Percentiles rank a stretch among this genome's conserved stretches.
These are phyloP conservation scores for Diadromus collaris DNA, from an alignment of 2,888 invertebrate genomes.

Conservation along the genomic window DNA sequence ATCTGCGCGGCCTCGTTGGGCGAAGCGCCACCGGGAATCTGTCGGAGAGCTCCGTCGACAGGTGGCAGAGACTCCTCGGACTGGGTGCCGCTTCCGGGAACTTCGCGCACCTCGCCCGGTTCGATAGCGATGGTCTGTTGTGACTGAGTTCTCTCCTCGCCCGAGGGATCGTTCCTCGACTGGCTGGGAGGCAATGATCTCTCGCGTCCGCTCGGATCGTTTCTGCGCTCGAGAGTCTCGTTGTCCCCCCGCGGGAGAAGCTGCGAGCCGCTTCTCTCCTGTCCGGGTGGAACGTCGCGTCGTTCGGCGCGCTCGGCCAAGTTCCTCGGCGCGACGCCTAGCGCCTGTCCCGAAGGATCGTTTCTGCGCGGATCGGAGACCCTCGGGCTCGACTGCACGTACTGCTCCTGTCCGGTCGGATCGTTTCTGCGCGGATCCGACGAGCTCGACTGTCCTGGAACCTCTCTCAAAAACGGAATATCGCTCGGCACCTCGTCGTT, in stretches of 20 bases:
- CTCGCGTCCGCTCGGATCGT: slow-evolving; percentile 78
- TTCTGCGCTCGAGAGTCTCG: slow-evolving; percentile 73
- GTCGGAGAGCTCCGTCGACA: slow-evolving; percentile 70
- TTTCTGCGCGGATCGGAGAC: slow-evolving; percentile 75
- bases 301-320: slow-evolving; percentile 71
- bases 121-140: slow-evolving; percentile 69
- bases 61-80: slow-evolving; percentile 69
- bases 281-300: slow-evolving; percentile 73
- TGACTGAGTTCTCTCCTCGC: slow-evolving; percentile 72
- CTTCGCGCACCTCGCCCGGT: slow-evolving; percentile 71
- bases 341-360: slow-evolving; percentile 77
- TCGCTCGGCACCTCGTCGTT: slow-evolving; percentile 79
- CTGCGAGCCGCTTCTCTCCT: slow-evolving; percentile 67
- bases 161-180: slow-evolving; percentile 77
- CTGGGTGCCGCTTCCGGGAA: slow-evolving; percentile 76
- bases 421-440: slow-evolving; percentile 77
- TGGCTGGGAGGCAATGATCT: slow-evolving; percentile 75
- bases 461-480: slow-evolving; percentile 78
- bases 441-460: slow-evolving; percentile 78
- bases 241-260: slow-evolving; percentile 65
- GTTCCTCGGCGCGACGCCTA: slow-evolving; percentile 63
- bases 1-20: slow-evolving; percentile 71
- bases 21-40: slow-evolving; percentile 77
- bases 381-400: slow-evolving; percentile 65
- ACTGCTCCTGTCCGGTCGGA: slow-evolving; percentile 78